Base-by-base conservation (phyloP, 2,113 vertebrate genomes). In the Dipodomys spectabilis region DNA sequence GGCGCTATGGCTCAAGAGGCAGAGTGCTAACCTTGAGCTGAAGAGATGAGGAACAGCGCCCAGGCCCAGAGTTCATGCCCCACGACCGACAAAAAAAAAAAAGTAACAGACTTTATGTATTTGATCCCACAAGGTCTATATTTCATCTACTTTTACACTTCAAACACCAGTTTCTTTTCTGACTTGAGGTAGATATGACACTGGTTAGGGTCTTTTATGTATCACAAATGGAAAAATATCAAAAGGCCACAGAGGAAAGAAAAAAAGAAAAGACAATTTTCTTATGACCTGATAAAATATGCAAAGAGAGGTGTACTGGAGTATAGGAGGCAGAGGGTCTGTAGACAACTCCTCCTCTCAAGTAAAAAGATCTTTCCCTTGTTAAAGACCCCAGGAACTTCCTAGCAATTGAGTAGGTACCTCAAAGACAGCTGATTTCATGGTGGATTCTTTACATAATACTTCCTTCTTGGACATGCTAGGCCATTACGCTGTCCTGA, bases 181-280 rank as follows among this genome's bases (percentile, higher is more conserved):
- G 35, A 90, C 30, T 22, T 74, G 25, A 86, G 27, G 49, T 57
- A 35, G 27, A 65, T 7, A 0, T 72, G 72, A 80, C 27, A 20
- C 81, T 90, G 35, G 73, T 78, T 27, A 69, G 71, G 45, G 15
- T 10, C 62, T 94, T 94, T 90, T 22, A 91, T 30, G 49, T 85
- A 39, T 25, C 49, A 88, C 88, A 62, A 3, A 25, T 57, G 27
- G 53, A 91, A 84, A 90, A 84, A 82, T 57, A 67, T 73, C 69
- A 88, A 92, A 92, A 84, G 32, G 22, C 6, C 67, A n/a, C n/a
- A 44, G 16, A 93, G 18, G 71, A 86, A 82, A 90, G 32, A 91
- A 32, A 90, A 49, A 12, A 79, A 45, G 60, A 60, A 39, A 22
- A 75, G 10, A 18, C 1, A 57, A 39, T 65, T 74, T 86, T 93